These are phyloP conservation scores for Seladonia tumulorum DNA, from an alignment of 2,888 invertebrate species.

Conservation along the genomic window DNA sequence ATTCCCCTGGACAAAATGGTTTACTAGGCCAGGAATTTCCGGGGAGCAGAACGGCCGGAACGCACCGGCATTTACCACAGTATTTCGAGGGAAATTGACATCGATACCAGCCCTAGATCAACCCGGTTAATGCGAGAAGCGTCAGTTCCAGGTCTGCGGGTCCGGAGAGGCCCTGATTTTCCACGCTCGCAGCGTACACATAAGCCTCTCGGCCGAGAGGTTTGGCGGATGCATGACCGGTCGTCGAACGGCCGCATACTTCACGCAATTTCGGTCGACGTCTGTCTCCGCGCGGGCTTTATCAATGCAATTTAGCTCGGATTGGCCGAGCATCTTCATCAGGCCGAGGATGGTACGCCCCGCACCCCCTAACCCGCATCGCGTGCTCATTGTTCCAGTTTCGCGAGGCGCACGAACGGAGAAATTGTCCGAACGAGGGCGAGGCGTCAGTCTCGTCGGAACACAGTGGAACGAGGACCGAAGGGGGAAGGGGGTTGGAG, in stretches of 20 bases:
- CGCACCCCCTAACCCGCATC: not conserved
- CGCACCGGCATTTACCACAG: not conserved
- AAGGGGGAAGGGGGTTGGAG: not conserved
- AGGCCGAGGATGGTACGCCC: constrained; percentile 13
- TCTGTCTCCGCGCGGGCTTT: constrained; percentile 26
- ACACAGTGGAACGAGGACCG: not conserved
- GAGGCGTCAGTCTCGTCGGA: not conserved
- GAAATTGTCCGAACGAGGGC: constrained; percentile 42
- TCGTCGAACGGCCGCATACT: constrained; percentile 16
- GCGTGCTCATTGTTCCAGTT: constrained; percentile 44
- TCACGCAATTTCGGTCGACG: constrained; percentile 34
- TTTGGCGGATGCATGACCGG: not conserved
- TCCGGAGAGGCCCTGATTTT: not conserved
- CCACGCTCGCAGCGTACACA: constrained; percentile 5
- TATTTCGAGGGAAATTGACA: constrained; percentile 1
- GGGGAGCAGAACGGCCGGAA: not conserved
- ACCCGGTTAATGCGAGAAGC: not conserved
- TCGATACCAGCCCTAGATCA: not conserved
- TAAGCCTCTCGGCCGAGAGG: not conserved
- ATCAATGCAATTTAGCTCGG: constrained; percentile 55
- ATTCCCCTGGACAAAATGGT: not conserved
- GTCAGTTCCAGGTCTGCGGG: not conserved
- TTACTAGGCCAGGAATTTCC: not conserved
- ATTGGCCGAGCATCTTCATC: constrained; percentile 51
- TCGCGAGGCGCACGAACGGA: constrained; percentile 21